These are phyloP conservation scores for Itoplectis maculator DNA, from an alignment of 2,888 invertebrate genomes.

Conservation along the genomic window DNA sequence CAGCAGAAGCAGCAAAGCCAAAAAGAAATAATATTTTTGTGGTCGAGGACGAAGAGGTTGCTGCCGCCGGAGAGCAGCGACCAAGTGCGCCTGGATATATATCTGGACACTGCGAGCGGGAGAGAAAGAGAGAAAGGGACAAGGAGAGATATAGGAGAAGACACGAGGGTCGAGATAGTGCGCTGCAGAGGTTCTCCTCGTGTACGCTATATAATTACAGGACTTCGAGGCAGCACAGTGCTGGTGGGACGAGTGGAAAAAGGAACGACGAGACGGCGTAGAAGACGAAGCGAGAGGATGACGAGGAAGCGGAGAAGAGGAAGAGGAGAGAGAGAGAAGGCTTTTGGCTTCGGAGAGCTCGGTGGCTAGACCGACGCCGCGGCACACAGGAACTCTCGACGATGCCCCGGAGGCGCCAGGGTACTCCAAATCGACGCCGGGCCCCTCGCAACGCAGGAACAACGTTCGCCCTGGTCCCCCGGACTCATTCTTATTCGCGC, in stretches of 20 bases:
- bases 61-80: constrained; percentile 31
- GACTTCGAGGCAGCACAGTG: constrained; percentile 56
- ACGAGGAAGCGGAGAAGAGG: constrained; percentile 49
- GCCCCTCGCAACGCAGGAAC: constrained; percentile 1
- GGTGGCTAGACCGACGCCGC: constrained; percentile 81
- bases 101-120: neutral
- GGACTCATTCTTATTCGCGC: constrained; percentile 81
- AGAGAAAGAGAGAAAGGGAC: constrained; percentile 35
- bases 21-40: constrained; percentile 45
- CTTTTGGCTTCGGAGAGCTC: constrained; percentile 63
- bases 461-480: constrained; percentile 31
- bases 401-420: constrained; percentile 71
- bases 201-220: constrained; percentile 70
- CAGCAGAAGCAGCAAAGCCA: constrained; percentile 45
- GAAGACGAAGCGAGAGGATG: constrained; percentile 45
- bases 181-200: constrained; percentile 58
- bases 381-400: constrained; percentile 74
- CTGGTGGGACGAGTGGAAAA: constrained; percentile 40
- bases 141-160: constrained; percentile 40
- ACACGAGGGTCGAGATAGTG: constrained; percentile 58
- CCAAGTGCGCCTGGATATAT: constrained; percentile 36
- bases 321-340: constrained; percentile 60
- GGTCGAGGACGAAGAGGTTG: constrained; percentile 49
- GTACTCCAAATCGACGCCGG: constrained; percentile 51
- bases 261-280: constrained; percentile 61